Evolutionary conservation across 2,888 invertebrate genomes (phyloP).

Genomic region (Plutella xylostella): DNA sequence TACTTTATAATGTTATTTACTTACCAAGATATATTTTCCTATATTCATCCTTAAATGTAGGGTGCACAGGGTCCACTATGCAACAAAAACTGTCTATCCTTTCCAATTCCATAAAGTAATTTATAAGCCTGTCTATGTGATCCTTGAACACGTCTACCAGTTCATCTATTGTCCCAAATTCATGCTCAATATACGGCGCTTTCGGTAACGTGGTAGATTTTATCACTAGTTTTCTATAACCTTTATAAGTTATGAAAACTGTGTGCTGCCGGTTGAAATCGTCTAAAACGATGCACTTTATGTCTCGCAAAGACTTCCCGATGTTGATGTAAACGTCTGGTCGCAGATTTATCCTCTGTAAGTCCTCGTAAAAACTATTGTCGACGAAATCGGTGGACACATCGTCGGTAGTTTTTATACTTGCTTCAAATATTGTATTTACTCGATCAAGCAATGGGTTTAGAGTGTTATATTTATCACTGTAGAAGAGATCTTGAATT

Average conservation of each 20-base stretch:
- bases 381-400: background rate
- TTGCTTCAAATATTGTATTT: background rate
- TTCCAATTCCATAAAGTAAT: conserved; percentile 47
- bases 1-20: too few species aligned
- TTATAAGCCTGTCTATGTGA: conserved; percentile 30
- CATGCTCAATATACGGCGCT: conserved; percentile 31
- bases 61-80: conserved; percentile 43
- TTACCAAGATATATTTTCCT: conserved; percentile 48
- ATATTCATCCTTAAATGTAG: conserved; percentile 46
- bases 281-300: conserved; percentile 36
- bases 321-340: conserved; percentile 30
- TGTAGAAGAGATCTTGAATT: conserved; percentile 5
- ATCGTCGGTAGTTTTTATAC: background rate
- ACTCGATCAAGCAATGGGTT: background rate
- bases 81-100: conserved; percentile 38
- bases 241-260: conserved; percentile 33
- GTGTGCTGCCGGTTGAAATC: conserved; percentile 37
- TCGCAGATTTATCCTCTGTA: background rate
- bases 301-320: conserved; percentile 41
- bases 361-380: background rate
- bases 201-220: conserved; percentile 33
- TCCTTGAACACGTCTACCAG: conserved; percentile 27
- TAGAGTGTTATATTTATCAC: background rate
- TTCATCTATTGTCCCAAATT: conserved; percentile 34
- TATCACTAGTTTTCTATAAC: conserved; percentile 31